Base-by-base conservation (phyloP, 1,140 invertebrate genomes). In the Marisa cornuarietis region DNA sequence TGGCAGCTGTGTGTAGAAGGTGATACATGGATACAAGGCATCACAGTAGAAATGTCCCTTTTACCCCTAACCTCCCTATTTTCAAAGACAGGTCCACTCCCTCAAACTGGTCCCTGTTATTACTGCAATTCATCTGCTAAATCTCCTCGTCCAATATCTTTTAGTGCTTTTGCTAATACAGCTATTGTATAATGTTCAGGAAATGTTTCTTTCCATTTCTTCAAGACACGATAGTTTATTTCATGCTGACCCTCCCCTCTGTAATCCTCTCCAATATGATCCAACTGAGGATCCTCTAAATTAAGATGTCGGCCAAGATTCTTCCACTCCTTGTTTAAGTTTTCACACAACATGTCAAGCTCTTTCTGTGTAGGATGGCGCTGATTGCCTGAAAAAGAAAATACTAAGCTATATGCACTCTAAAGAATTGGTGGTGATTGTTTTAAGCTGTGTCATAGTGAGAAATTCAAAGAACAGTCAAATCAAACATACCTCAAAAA, bases 191-290 rank as follows among this genome's bases (percentile, higher is more conserved):
- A 42, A 54, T 3, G 1, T 16, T 26, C 49, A 68, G 26, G n/a
- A 68, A n/a, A 68, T 16, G 22, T 68, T 26, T 77, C 42, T 22
- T 77, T 77, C 76, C 76, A 77, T 11, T 26, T 52, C 31, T 42
- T 42, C 49, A 77, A 26, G 42, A 77, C 54, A 24, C 65, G 76
- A 26, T 77, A 77, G 76, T 77, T 77, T n/a, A 77, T 26, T 51
- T 77, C 76, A 49, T 77, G 76, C 76, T 77, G 76, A 42, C 76
- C 76, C 0, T 77, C 76, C 4, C 9, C 10, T 8, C 14, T 63
- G 76, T 24, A 77, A 65, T 77, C 76, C 49, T 65, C 6, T 18
- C 51, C 13, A 20, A 77, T 68, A 31, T 69, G 76, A 11, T 77
- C 49, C 76, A 77, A 63, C 49, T 11, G 2, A 24, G 76, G 3